Percentiles rank a stretch among this genome's conserved stretches.
These are phyloP conservation scores for Adoxophyes honmai DNA, from an alignment of 1,140 invertebrate species.

Conservation along the genomic window DNA sequence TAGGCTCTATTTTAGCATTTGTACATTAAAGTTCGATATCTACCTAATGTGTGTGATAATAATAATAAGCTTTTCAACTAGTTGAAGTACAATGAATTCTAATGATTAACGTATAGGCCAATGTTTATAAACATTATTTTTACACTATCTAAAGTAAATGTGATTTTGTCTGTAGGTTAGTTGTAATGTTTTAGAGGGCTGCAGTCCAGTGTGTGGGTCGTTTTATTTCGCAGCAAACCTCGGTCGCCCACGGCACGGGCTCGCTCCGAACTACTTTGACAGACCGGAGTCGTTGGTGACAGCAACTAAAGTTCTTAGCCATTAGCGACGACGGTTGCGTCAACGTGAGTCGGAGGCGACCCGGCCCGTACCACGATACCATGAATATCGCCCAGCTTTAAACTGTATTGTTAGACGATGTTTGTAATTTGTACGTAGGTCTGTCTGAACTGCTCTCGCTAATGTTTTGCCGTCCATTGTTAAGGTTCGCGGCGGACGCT, in stretches of 20 bases:
- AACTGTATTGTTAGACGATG: constrained; percentile 6
- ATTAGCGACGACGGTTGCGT: neutral
- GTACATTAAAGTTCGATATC: constrained; percentile 66
- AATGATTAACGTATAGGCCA: constrained; percentile 67
- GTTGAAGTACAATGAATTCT: constrained; percentile 73
- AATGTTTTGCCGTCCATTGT: constrained; percentile 15
- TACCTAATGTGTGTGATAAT: constrained; percentile 74
- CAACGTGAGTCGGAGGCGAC: neutral
- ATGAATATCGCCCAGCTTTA: constrained; percentile 11
- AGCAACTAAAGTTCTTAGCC: too few species aligned
- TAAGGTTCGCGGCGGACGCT: constrained; percentile 5
- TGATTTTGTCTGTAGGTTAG: constrained; percentile 62
- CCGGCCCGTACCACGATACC: neutral
- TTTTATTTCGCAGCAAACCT: neutral
- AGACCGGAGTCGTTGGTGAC: too few species aligned
- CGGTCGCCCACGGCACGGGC: neutral
- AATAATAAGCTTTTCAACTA: constrained; percentile 73
- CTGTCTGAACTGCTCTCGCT: constrained; percentile 9
- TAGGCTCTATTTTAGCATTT: constrained; percentile 64
- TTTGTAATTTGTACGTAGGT: constrained; percentile 1
- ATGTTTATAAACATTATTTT: constrained; percentile 75
- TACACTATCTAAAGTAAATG: constrained; percentile 69
- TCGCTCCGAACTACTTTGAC: neutral
- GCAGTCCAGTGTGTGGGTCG: constrained; percentile 48
- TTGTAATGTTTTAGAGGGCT: constrained; percentile 54